Base-by-base conservation (phyloP, 2,113 vertebrate species). In the Tetrax tetrax region DNA sequence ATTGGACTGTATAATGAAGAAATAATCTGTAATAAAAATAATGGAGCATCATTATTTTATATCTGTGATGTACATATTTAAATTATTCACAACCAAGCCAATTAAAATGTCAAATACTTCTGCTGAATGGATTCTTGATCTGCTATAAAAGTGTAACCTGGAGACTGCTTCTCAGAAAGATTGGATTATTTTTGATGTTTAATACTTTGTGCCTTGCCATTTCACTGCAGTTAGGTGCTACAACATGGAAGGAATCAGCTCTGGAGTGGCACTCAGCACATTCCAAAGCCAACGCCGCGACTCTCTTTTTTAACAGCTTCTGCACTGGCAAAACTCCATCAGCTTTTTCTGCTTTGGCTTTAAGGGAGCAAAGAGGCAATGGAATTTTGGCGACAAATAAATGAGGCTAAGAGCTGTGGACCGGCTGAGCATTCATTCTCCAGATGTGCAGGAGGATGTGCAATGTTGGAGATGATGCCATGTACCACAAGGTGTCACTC, bases 401-500 rank as follows among this genome's bases (percentile, higher is more conserved):
- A 15, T 12, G n/a, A 41, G 28, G 43, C 56, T 6, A 10, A 43
- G 72, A 38, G 18, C 50, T 16, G 37, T 0, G 29, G 21, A 4
- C 28, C 4, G 35, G 23, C 23, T 53, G 54, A 28, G 56, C 43
- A 2, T 27, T n/a, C 20, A 0, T n/a, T 10, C 60, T 59, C 48
- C 38, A 10, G 66, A 12, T 14, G 56, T 2, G 17, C 13, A 27
- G 37, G 19, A 5, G 4, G 2, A 6, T 15, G 53, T 4, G 38
- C 0, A 13, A 23, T 8, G 51, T 25, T 6, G 5, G 69, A 65
- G 66, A 27, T 50, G 5, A 19, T 25, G 22, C 7, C 12, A 2
- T 0, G 31, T 6, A 13, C 91, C 96, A 85, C 35, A 59, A 72
- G 96, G 91, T 87, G 96, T 91, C 95, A 87, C 74, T 45, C 89